Evolutionary conservation across 2,113 vertebrate genomes (phyloP).

Genomic region (human (Homo sapiens)): DNA sequence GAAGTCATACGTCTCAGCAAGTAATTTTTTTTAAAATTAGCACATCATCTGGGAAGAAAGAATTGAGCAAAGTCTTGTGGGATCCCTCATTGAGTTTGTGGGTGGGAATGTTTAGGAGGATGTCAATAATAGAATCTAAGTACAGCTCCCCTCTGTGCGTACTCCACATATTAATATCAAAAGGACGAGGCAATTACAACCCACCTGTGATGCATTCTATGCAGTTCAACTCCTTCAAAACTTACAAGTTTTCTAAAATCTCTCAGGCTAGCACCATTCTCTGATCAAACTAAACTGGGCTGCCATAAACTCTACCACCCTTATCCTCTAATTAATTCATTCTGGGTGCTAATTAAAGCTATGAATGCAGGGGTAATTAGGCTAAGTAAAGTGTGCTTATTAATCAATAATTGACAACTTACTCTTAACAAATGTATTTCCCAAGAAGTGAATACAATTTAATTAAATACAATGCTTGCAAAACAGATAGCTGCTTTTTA

Average conservation of each 20-base stretch:
- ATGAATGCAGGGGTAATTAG: not conserved
- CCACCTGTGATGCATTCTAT: not conserved
- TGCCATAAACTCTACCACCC: not conserved
- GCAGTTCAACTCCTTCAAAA: not conserved
- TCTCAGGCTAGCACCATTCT: not conserved
- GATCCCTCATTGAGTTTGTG: not conserved
- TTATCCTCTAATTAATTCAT: not conserved
- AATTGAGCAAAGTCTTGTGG: not conserved
- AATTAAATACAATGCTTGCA: not conserved
- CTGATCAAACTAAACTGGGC: not conserved
- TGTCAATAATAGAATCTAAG: not conserved
- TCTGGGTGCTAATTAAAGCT: not conserved
- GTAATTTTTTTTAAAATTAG: not conserved
- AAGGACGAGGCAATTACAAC: not conserved
- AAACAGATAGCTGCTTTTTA: constrained; percentile 7
- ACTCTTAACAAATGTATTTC: not conserved
- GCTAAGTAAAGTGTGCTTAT: not conserved
- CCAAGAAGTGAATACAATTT: not conserved
- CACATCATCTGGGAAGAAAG: not conserved
- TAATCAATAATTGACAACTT: not conserved
- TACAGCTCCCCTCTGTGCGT: not conserved
- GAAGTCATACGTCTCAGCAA: not conserved
- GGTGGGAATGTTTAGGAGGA: not conserved
- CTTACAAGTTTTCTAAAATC: not conserved
- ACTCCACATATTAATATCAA: not conserved